Percentiles rank a stretch among this genome's conserved stretches.
phyloP scores from a whole-genome alignment of 2,797 vertebrate species.

The Parambassis ranga region DNA sequence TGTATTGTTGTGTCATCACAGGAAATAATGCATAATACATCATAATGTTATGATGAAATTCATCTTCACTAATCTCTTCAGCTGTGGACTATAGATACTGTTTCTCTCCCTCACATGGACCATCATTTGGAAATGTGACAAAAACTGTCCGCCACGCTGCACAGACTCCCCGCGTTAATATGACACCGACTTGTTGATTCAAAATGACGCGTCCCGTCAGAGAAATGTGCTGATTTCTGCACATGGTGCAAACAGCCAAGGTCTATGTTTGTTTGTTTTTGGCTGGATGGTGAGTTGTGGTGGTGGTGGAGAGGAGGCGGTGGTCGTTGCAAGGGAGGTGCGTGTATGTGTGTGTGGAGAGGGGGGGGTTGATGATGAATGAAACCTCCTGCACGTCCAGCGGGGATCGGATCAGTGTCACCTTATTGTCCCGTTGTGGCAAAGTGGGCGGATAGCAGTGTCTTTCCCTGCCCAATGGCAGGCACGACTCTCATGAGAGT shows the following conservation, averaged over 20 bases:
- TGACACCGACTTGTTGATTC: constrained; percentile 51
- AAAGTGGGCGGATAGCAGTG: constrained; percentile 88
- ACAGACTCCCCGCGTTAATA: neutral
- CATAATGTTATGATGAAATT: too few species aligned
- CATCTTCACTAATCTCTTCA: too few species aligned
- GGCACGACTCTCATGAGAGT: constrained; percentile 87
- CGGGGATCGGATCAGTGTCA: constrained; percentile 79
- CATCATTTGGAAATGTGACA: neutral
- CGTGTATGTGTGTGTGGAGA: neutral
- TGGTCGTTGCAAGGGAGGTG: neutral
- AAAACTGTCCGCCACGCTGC: neutral
- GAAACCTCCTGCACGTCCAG: constrained; percentile 65
- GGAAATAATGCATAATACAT: too few species aligned
- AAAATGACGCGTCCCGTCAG: constrained; percentile 7
- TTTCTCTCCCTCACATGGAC: too few species aligned
- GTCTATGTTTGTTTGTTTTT: constrained; percentile 65
- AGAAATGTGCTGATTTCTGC: constrained; percentile 25
- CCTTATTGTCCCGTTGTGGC: constrained; percentile 81
- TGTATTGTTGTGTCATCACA: constrained; percentile 39
- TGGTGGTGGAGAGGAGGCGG: constrained; percentile 5
- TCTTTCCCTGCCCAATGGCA: constrained; percentile 89
- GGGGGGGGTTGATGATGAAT: constrained; percentile 59
- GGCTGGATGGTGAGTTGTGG: constrained; percentile 29
- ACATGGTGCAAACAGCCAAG: constrained; percentile 39
- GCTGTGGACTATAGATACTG: too few species aligned